Evolutionary conservation across 92 coral and sea anemone genomes (phyloP), one percentile per base, ranked within the genome.

Genomic region (Porites divaricata): DNA sequence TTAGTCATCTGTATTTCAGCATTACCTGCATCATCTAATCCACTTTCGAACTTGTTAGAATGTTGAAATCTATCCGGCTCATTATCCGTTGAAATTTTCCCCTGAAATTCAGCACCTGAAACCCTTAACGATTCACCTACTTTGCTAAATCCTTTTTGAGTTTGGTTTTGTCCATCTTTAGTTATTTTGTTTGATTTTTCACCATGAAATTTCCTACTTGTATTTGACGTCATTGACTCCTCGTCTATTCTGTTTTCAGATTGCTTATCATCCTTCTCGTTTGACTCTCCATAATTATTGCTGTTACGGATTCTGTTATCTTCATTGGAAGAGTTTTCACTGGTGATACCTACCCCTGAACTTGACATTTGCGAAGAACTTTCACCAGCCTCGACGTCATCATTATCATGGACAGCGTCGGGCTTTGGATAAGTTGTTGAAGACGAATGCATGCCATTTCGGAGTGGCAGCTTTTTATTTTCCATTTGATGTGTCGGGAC

Each of bases 81-180:
- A 67, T 19, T 25, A 13, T 58, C 74, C 17, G 64, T 59, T 69
- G 51, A 26, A 4, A 67, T 54, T 26, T 80, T 41, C 1, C 11
- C 22, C 35, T 22, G 10, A 69, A 25, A 12, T 1, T 41, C 85
- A 13, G 74, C 53, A 41, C 56, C 68, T 22, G 3, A 1, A 67
- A 51, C n/a, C 11, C 35, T 57, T 24, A 80, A 9, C 9, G 76
- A 54, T 13, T 70, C 20, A 21, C 76, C 76, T 15, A 80, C 61
- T 22, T 28, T 57, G 11, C 64, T 57, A 8, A 26, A 9, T 56
- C 20, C 75, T 20, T 56, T 56, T n/a, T 50, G 52, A 25, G 57
- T 69, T 9, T 70, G 76, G n/a, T 3, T 59, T 14, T 41, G n/a
- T 45, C 13, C 64, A 2, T 19, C 13, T 17, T 21, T 57, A 56